Conservation (phyloP, 2,113 vertebrate species). For the Martes martes region DNA sequence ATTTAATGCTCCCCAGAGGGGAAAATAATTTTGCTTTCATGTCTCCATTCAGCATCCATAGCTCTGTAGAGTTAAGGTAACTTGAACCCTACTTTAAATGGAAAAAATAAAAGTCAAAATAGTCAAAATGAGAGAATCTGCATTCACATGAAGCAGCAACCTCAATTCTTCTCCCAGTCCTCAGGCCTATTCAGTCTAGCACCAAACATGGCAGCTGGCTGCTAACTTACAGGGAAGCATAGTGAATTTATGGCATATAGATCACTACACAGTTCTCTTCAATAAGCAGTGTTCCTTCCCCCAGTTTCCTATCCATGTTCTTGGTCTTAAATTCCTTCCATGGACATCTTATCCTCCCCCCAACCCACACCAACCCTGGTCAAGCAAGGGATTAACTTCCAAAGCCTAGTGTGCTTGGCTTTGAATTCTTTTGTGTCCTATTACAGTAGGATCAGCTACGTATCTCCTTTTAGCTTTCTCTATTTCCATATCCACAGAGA, state of each 20-base stretch:
- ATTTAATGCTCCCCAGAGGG: not conserved
- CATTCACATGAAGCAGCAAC: not conserved
- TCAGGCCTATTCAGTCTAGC: not conserved
- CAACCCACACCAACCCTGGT: too few species aligned
- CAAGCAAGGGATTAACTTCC: not conserved
- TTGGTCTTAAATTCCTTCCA: not conserved
- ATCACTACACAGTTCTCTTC: not conserved
- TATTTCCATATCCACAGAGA: not conserved
- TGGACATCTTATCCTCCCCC: not conserved
- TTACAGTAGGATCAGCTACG: not conserved
- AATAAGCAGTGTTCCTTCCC: not conserved
- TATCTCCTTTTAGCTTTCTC: not conserved
- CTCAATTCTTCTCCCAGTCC: not conserved
- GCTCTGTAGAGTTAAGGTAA: not conserved
- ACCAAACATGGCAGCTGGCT: not conserved
- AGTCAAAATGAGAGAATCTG: not conserved
- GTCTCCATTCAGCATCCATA: not conserved
- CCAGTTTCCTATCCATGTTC: not conserved
- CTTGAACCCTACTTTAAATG: not conserved
- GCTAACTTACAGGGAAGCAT: not conserved
- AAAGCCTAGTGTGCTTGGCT: not conserved
- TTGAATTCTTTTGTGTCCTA: not conserved
- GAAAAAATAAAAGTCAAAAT: not conserved
- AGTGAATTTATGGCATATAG: not conserved
- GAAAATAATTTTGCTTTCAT: not conserved